These are phyloP conservation scores for Hypanus sabinus DNA, from an alignment of 2,113 vertebrate genomes.

Conservation along the genomic window DNA sequence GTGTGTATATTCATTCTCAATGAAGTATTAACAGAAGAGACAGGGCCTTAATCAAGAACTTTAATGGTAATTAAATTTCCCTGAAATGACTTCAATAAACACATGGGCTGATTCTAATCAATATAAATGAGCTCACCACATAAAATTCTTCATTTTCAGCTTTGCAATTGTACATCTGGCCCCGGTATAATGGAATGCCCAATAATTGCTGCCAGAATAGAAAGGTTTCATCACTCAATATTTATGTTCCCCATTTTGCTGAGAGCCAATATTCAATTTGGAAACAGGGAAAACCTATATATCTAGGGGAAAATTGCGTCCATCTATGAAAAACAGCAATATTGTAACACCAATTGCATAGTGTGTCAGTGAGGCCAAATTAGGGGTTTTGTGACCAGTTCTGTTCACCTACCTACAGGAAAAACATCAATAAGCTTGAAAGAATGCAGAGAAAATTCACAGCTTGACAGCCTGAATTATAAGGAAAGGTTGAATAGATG, in stretches of 20 bases:
- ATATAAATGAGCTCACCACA: conserved; percentile 11
- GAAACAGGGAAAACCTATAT: not conserved
- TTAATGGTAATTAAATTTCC: conserved; percentile 1
- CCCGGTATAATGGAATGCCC: not conserved
- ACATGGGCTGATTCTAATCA: conserved; percentile 6
- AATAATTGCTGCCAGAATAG: not conserved
- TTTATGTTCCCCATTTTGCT: not conserved
- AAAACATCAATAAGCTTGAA: too few species aligned
- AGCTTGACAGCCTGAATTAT: too few species aligned
- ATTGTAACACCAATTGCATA: too few species aligned
- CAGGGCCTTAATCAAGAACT: conserved; percentile 8
- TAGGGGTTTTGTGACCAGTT: too few species aligned
- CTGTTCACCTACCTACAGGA: too few species aligned
- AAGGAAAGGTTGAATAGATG: too few species aligned
- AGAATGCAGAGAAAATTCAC: too few species aligned
- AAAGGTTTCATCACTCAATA: not conserved
- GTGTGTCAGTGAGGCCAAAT: too few species aligned
- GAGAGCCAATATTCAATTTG: not conserved
- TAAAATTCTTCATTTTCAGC: conserved; percentile 25
- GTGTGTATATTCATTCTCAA: not conserved
- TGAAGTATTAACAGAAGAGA: conserved; percentile 4
- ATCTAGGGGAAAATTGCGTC: not conserved
- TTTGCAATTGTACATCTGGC: not conserved
- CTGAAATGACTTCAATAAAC: conserved; percentile 20
- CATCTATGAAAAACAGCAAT: too few species aligned